Evolutionary conservation across 2,888 invertebrate species (phyloP), one percentile per base, ranked within the genome.

Genomic region (Iselma pallidipennis): DNA sequence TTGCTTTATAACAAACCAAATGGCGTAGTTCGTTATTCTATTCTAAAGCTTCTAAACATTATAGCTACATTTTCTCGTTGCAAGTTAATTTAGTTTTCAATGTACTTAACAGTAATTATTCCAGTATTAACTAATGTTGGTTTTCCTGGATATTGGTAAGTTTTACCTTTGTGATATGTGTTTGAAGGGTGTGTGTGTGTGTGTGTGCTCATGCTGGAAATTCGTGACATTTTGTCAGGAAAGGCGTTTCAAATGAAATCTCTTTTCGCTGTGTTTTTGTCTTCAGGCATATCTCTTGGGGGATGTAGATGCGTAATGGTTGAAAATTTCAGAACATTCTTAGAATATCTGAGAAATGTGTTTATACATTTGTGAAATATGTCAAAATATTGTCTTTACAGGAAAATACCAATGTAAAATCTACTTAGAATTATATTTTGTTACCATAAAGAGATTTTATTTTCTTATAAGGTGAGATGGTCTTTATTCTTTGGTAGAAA

Each of bases 181-280:
- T 29, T 12, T 12, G n/a, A n/a, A n/a, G n/a, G n/a, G 12, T 29
- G 29, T 29, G 7, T 2, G 12, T 9, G 37, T 16, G 10, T 45
- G 21, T 45, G 6, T 37, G 10, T 45, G 21, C 10, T 19, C 10
- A 2, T 45, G 21, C 57, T 19, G n/a, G 50, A 61, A 61, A 61
- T 57, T 54, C 54, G 57, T 54, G 57, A 61, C 57, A 37, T 61
- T 61, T 25, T 59, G 52, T 49, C 55, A 48, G 55, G 26, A 59
- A 59, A 60, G 60, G 31, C 50, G 60, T 57, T 45, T 55, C 53
- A 54, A 49, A 33, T 55, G 58, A 63, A 63, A 66, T 66, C 66
- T 63, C 61, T 61, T 63, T 61, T 60, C 60, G 61, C 54, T 55
- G 48, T 61, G 61, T 58, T 66, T 63, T 66, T 66, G 58, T 59